Percentiles rank a stretch among this genome's conserved stretches.
phyloP scores from a whole-genome alignment of 2,113 vertebrate species.

The Nettapus auritus region DNA sequence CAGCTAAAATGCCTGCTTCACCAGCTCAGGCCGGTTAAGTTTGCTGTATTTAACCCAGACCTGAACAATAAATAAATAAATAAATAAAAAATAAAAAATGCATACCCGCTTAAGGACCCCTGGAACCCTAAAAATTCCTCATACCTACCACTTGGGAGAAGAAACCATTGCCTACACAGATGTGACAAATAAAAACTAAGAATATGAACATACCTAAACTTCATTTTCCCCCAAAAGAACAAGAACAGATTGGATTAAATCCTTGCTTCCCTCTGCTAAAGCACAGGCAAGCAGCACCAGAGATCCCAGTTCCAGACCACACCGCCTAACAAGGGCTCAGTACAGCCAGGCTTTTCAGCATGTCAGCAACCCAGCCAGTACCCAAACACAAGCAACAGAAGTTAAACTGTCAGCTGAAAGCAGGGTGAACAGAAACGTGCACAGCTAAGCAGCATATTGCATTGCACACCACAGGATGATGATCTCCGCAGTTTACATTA shows the following conservation, averaged over 20 bases:
- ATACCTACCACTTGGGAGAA: not conserved
- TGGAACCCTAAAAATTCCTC: too few species aligned
- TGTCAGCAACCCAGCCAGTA: not conserved
- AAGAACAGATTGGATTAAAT: not conserved
- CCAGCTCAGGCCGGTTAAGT: not conserved
- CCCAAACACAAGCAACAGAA: not conserved
- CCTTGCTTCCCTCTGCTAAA: not conserved
- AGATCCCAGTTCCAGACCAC: not conserved
- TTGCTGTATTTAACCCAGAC: not conserved
- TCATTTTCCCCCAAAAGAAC: not conserved
- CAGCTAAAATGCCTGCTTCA: not conserved
- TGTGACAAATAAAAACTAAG: not conserved
- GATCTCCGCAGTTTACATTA: not conserved
- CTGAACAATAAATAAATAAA: not conserved
- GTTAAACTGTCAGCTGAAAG: not conserved
- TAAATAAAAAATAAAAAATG: not conserved
- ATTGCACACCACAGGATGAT: not conserved
- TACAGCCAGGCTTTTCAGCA: not conserved
- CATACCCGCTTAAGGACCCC: not conserved
- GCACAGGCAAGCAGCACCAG: not conserved
- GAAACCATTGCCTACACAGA: not conserved
- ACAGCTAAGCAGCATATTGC: not conserved
- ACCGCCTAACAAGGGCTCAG: not conserved
- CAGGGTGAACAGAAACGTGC: rapidly evolving
- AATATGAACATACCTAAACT: too few species aligned